Percentiles rank a stretch among this genome's conserved stretches.
phyloP scores from a whole-genome alignment of 2,113 vertebrate genomes.

The Hippocampus mohnikei region DNA sequence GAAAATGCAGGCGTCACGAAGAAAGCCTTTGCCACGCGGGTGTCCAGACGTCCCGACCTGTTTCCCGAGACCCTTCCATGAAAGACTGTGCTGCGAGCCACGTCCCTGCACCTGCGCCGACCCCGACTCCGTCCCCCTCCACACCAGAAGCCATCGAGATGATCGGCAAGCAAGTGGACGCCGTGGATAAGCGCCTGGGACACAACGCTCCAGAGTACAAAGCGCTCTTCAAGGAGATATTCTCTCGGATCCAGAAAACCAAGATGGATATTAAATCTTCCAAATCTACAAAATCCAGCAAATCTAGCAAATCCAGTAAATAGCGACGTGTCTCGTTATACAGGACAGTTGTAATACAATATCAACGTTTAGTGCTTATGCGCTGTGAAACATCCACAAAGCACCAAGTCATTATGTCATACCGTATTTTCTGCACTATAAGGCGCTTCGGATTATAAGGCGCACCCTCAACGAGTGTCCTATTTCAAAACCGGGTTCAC shows the following conservation, averaged over 20 bases:
- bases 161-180: slow-evolving; percentile 88
- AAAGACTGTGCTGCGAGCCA: slow-evolving; percentile 81
- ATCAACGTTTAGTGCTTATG: slow-evolving; percentile 14
- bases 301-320: slow-evolving; percentile 70
- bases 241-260: slow-evolving; percentile 96
- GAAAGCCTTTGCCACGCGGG: slow-evolving; percentile 84
- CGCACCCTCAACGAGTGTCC: too few species aligned
- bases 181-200: slow-evolving; percentile 89
- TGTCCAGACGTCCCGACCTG: slow-evolving; percentile 90
- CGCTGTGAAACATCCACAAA: not conserved
- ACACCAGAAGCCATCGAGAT: slow-evolving; percentile 80
- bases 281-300: slow-evolving; percentile 62
- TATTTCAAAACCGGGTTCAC: too few species aligned
- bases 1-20: slow-evolving; percentile 89
- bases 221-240: slow-evolving; percentile 98
- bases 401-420: not conserved
- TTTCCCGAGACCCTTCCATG: slow-evolving; percentile 93
- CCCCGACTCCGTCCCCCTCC: slow-evolving; percentile 72
- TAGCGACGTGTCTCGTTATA: slow-evolving; percentile 23
- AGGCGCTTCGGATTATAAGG: too few species aligned
- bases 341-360: slow-evolving; percentile 46
- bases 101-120: slow-evolving; percentile 59
- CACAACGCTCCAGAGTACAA: slow-evolving; percentile 98
- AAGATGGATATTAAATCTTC: slow-evolving; percentile 93
- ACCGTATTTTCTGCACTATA: too few species aligned